These are phyloP conservation scores for Engystomops pustulosus DNA, from an alignment of 2,113 vertebrate species.

Conservation along the genomic window DNA sequence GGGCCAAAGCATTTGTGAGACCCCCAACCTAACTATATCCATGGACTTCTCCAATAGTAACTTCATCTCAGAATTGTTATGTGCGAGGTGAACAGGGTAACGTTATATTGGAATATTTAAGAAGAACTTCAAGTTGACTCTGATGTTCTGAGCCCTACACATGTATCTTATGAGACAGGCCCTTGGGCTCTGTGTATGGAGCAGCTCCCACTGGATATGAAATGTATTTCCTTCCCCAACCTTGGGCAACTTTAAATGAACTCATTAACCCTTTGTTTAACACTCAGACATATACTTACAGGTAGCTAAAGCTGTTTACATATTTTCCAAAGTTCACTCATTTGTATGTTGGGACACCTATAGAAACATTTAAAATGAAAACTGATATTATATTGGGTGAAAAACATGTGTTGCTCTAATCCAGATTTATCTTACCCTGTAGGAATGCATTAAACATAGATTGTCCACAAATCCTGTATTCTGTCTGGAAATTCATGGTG, in stretches of 20 bases:
- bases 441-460: neutral
- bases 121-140: neutral
- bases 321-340: too few relatives aligned
- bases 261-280: slow-evolving; percentile 17
- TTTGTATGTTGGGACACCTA: neutral
- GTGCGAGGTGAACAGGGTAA: neutral
- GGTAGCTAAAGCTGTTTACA: neutral
- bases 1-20: neutral
- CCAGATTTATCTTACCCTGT: neutral
- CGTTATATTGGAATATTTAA: neutral
- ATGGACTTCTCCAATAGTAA: neutral
- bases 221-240: slow-evolving; percentile 25
- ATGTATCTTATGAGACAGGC: slow-evolving; percentile 24
- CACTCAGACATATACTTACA: neutral
- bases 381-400: neutral
- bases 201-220: slow-evolving; percentile 41
- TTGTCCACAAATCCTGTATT: neutral
- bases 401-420: neutral
- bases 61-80: neutral
- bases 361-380: neutral
- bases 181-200: slow-evolving; percentile 35
- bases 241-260: neutral
- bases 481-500: neutral
- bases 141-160: slow-evolving; percentile 13
- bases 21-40: too few relatives aligned